Conservation (phyloP, 2,888 invertebrate species). For the Caenorhabditis doughertyi region DNA sequence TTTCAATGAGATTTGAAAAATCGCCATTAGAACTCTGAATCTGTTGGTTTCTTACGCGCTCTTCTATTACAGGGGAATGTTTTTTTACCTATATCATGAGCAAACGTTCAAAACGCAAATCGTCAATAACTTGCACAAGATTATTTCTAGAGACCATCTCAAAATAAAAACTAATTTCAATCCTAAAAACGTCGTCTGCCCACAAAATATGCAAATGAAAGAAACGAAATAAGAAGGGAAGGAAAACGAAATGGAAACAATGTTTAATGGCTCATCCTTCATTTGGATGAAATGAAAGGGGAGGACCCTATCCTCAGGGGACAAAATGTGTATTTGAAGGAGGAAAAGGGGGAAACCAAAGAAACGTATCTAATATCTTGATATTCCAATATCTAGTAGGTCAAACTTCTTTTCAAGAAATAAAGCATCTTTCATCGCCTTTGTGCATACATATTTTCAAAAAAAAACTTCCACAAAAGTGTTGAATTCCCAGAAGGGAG, state of each 20-base stretch:
- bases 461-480: conserved; percentile 4
- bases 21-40: no score
- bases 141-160: not conserved
- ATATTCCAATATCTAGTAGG: conserved; percentile 33
- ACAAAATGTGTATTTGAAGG: conserved; percentile 17
- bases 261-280: conserved; percentile 50
- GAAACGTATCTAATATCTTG: conserved; percentile 18
- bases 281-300: conserved; percentile 42
- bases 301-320: conserved; percentile 15
- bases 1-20: no score
- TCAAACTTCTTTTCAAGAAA: not conserved
- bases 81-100: no score
- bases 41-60: no score
- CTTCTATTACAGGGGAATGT: no score
- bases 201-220: conserved; percentile 35
- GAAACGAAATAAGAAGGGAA: not conserved
- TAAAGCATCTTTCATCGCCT: conserved; percentile 21
- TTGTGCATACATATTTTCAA: conserved; percentile 11
- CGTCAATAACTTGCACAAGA: no score
- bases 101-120: no score
- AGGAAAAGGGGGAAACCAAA: not conserved
- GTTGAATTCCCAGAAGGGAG: conserved; percentile 47
- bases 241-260: conserved; percentile 33
- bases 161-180: conserved; percentile 10
- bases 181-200: not conserved